Evolutionary conservation across 2,797 vertebrate genomes (phyloP).

Genomic region (Nothura maculosa): DNA sequence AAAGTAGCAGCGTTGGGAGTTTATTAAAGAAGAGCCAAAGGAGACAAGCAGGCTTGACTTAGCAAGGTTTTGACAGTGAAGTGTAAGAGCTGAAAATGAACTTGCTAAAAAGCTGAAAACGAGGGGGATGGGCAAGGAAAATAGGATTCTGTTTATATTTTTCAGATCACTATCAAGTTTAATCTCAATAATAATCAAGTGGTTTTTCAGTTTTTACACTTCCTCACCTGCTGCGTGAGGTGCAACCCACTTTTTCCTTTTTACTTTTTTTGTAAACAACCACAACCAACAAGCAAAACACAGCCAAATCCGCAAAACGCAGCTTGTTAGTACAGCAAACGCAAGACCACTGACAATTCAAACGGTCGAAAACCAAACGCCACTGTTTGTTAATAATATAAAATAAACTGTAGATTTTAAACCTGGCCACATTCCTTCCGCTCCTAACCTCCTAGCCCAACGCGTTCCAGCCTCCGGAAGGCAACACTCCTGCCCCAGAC

Average conservation of each 20-base stretch:
- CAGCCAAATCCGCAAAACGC: accelerated
- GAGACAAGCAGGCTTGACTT: not conserved
- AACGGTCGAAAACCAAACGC: accelerated
- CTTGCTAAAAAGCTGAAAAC: no score
- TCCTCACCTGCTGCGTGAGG: accelerated
- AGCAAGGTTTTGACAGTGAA: not conserved
- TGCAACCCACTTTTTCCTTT: accelerated
- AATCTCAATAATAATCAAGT: accelerated
- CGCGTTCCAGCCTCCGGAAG: not conserved
- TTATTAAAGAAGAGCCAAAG: not conserved
- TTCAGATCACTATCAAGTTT: accelerated
- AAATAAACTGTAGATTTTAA: not conserved
- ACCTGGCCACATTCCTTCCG: accelerated
- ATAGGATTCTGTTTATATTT: accelerated
- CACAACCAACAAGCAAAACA: accelerated
- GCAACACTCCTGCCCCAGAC: not conserved
- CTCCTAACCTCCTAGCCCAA: not conserved
- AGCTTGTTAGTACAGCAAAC: accelerated
- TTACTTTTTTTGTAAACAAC: not conserved
- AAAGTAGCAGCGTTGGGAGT: not conserved
- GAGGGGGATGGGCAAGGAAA: no score
- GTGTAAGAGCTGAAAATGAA: accelerated
- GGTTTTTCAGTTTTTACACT: not conserved
- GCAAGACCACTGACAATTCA: accelerated
- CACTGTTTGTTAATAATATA: not conserved